phyloP scores from a whole-genome alignment of 2,797 vertebrate species.

The Numenius phaeopus region DNA sequence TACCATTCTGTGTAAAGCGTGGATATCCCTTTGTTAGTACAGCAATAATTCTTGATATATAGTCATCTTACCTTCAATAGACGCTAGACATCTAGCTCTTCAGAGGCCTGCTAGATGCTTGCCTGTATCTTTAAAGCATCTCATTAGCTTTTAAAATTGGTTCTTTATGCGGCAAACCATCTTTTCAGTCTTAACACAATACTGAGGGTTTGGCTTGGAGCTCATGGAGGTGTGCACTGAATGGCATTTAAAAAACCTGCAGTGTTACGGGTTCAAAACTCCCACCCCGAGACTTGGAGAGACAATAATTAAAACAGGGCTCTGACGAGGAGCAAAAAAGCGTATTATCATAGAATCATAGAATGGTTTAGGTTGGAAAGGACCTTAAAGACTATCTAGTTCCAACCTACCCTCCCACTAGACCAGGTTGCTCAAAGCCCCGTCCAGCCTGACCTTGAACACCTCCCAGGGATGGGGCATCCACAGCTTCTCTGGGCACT shows the following conservation, averaged over 20 bases:
- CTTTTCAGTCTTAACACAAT: slow-evolving; percentile 63
- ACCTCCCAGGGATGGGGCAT: not conserved
- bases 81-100: not conserved
- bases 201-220: slow-evolving; percentile 78
- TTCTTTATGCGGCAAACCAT: slow-evolving; percentile 63
- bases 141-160: slow-evolving; percentile 68
- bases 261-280: slow-evolving; percentile 82
- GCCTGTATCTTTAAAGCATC: slow-evolving; percentile 60
- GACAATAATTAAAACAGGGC: slow-evolving; percentile 68
- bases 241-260: slow-evolving; percentile 82
- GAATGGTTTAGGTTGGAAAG: not conserved
- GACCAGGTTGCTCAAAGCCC: not conserved
- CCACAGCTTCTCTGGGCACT: not conserved
- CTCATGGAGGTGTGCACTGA: slow-evolving; percentile 79
- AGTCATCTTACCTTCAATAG: not conserved
- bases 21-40: not conserved
- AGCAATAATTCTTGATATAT: not conserved
- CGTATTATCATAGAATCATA: not conserved
- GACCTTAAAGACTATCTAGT: not conserved
- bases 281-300: slow-evolving; percentile 70
- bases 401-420: not conserved
- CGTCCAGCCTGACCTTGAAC: not conserved
- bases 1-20: not conserved
- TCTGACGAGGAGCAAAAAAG: slow-evolving; percentile 73
- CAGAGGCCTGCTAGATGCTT: slow-evolving; percentile 69